Base-by-base conservation (phyloP, 2,113 vertebrate genomes). In the Colaptes auratus region DNA sequence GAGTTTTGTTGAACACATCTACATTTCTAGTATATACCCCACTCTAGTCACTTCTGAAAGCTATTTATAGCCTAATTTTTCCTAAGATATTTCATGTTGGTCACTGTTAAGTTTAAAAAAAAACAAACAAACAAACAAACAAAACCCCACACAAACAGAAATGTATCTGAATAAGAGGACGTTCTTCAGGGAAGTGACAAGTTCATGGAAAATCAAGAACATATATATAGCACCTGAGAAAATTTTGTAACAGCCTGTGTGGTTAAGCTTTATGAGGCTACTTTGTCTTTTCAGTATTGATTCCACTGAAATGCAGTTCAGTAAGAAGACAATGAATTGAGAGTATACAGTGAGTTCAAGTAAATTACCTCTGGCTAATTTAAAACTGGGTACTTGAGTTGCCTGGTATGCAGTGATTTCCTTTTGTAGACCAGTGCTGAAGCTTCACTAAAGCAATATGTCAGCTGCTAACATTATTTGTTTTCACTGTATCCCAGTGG, bases 181-280 rank as follows among this genome's bases (percentile, higher is more conserved):
- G 44, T 48, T 11, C 36, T 74, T 63, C 63, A 69, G 67, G 66
- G 69, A 87, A 86, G 71, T 50, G 46, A 20, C 10, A 76, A 23
- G 8, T 52, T 12, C 52, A 10, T 78, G 48, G 65, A 65, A 92
- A 82, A 87, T 61, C 2, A 89, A 78, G 55, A 46, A 33, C 33
- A 88, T 16, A 61, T 21, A 52, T 1, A 14, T 3, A 64, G n/a
- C 15, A 70, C 64, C 28, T 82, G n/a, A 73, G 69, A 35, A 72
- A 52, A 21, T 59, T 88, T 70, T 80, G 7, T 44, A 81, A 28
- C 8, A 4, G 50, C 50, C 56, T 72, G 13, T 72, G 82, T 89
- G 76, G 36, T 92, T 50, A 81, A 85, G 39, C n/a, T 94, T 92
- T 84, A 79, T 92, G 50, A 82, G 42, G 39, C 44, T 92, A 46